Percentiles rank a stretch among this genome's conserved stretches.
phyloP scores from a whole-genome alignment of 2,113 vertebrate genomes.

The Orcinus orca region DNA sequence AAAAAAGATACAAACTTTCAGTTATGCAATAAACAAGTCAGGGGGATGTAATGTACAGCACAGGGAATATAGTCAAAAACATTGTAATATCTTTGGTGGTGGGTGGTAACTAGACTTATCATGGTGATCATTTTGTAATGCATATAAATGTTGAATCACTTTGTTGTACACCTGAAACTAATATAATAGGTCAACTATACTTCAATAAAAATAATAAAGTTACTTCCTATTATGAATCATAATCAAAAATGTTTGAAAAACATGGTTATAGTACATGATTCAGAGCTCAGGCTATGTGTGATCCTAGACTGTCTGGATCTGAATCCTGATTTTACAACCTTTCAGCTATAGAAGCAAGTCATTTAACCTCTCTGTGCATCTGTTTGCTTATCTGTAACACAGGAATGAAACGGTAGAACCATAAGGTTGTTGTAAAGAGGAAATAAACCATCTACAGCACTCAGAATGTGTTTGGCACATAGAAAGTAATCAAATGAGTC shows the following conservation, averaged over 20 bases:
- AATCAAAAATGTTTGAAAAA: neutral
- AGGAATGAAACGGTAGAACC: neutral
- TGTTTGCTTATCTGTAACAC: neutral
- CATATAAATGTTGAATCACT: neutral
- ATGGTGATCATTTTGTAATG: neutral
- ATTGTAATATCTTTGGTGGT: neutral
- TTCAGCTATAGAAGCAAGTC: neutral
- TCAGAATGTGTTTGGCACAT: neutral
- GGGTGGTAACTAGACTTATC: neutral
- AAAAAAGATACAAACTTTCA: neutral
- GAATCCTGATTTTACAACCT: neutral
- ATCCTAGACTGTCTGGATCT: slow-evolving; percentile 1
- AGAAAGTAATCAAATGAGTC: neutral
- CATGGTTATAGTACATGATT: neutral
- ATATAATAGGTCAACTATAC: neutral
- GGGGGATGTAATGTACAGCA: no score
- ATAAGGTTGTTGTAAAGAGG: neutral
- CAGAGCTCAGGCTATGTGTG: neutral
- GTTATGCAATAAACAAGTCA: neutral
- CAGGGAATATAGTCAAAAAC: neutral
- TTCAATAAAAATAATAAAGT: neutral
- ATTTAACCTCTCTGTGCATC: neutral
- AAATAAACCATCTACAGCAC: neutral
- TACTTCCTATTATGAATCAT: neutral
- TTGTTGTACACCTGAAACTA: neutral